Conservation (phyloP, 2,888 invertebrate genomes). For the Caenorhabditis panamensis region DNA sequence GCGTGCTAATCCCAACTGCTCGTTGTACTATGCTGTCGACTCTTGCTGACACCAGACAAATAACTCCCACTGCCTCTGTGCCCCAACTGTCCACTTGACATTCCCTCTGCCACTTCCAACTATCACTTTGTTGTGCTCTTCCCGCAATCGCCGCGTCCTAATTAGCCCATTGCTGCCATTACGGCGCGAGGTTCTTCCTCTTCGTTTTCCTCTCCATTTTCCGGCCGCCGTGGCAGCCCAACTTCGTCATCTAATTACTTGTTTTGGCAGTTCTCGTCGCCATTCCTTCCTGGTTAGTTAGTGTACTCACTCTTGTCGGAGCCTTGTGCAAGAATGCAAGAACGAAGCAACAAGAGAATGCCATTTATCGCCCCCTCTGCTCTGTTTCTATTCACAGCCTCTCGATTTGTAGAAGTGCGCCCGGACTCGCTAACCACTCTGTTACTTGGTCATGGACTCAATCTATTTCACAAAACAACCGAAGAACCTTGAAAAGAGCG, state of each 20-base stretch:
- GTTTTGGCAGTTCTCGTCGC: slow-evolving; percentile 46
- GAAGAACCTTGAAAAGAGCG: slow-evolving; percentile 18
- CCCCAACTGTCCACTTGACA: no score
- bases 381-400: slow-evolving; percentile 12
- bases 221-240: not conserved
- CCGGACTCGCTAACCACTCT: slow-evolving; percentile 33
- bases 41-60: no score
- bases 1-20: no score
- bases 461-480: slow-evolving; percentile 44
- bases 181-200: slow-evolving; percentile 18
- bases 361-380: slow-evolving; percentile 12
- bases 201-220: not conserved
- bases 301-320: slow-evolving; percentile 21
- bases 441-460: slow-evolving; percentile 8
- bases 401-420: slow-evolving; percentile 42
- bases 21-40: no score
- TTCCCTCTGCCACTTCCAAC: not conserved
- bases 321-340: slow-evolving; percentile 7
- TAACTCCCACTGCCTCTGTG: no score
- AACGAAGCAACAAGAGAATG: slow-evolving; percentile 36
- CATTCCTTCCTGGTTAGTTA: slow-evolving; percentile 45
- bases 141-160: slow-evolving; percentile 17
- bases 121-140: slow-evolving; percentile 14
- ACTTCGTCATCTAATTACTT: slow-evolving; percentile 41
- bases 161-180: slow-evolving; percentile 40